A percentile compares a stretch with the other conserved stretches of the same genome.
phyloP scores from a whole-genome alignment of 2,113 vertebrate species.

The Lepidothrix coronata region DNA sequence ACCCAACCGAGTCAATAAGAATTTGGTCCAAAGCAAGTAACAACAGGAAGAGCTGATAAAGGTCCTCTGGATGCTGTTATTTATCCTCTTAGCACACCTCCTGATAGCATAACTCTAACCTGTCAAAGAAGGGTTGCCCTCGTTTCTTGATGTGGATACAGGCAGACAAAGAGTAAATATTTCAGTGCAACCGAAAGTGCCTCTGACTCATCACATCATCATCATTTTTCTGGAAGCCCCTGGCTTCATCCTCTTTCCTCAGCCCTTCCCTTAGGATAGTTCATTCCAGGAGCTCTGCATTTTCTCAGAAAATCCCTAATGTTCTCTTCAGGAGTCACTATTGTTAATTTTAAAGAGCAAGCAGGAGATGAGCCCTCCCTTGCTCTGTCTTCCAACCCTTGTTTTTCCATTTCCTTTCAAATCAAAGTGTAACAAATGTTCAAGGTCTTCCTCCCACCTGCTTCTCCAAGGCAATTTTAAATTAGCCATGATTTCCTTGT shows the following conservation, averaged over 20 bases:
- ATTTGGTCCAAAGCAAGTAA: constrained; percentile 33
- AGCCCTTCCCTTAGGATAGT: constrained; percentile 17
- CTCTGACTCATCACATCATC: constrained; percentile 24
- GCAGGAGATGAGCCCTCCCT: neutral
- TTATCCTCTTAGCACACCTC: neutral
- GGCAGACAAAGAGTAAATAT: constrained; percentile 32
- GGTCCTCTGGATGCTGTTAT: neutral
- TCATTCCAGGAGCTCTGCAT: constrained; percentile 27
- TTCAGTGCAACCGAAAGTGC: neutral
- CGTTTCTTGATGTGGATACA: neutral
- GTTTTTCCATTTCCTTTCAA: constrained; percentile 59
- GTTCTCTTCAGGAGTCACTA: constrained; percentile 35
- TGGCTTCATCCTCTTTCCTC: constrained; percentile 36
- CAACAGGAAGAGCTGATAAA: constrained; percentile 37
- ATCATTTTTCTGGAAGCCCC: constrained; percentile 29
- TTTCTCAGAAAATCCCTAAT: constrained; percentile 34
- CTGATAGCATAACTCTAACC: neutral
- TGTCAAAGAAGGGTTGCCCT: neutral
- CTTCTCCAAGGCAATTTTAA: constrained; percentile 45
- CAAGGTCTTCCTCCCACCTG: constrained; percentile 53
- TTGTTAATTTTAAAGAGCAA: constrained; percentile 42
- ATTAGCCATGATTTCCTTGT: constrained; percentile 46
- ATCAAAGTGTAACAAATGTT: constrained; percentile 10
- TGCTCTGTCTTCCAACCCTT: constrained; percentile 24
- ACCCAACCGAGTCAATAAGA: neutral